Percentiles rank a stretch among this genome's conserved stretches.
phyloP scores from a whole-genome alignment of 1,140 invertebrate genomes.

The Contarinia nasturtii region DNA sequence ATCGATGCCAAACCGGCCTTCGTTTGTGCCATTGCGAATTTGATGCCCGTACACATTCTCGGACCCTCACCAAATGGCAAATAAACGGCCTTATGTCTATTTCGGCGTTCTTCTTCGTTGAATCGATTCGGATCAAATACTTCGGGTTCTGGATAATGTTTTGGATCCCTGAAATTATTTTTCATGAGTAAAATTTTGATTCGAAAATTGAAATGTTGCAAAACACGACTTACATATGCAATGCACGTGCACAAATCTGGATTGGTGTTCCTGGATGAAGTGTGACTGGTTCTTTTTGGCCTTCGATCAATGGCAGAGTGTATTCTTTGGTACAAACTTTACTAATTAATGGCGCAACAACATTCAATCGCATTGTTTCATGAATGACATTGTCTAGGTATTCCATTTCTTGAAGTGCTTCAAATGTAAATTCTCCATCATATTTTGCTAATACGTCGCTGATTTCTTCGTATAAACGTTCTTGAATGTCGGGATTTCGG shows the following conservation, averaged over 20 bases:
- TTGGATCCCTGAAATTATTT: slow-evolving; percentile 25
- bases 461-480: slow-evolving; percentile 28
- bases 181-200: too few species aligned
- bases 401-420: slow-evolving; percentile 14
- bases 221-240: too few species aligned
- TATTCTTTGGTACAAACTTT: too few species aligned
- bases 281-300: too few species aligned
- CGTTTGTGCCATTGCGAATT: slow-evolving; percentile 26
- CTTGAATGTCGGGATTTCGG: slow-evolving; percentile 28
- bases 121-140: slow-evolving; percentile 40
- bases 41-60: slow-evolving; percentile 49
- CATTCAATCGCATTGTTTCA: slow-evolving; percentile 10
- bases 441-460: slow-evolving; percentile 12
- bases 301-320: too few species aligned
- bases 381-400: slow-evolving; percentile 12
- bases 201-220: too few species aligned
- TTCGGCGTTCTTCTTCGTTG: slow-evolving; percentile 23
- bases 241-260: too few species aligned
- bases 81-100: slow-evolving; percentile 31
- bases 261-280: too few species aligned
- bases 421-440: slow-evolving; percentile 14
- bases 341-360: too few species aligned
- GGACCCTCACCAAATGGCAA: slow-evolving; percentile 52
- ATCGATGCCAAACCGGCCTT: slow-evolving; percentile 23
- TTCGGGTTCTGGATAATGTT: slow-evolving; percentile 33